These are phyloP conservation scores for Entosphenus tridentatus DNA, from an alignment of 2,113 vertebrate genomes.

Conservation along the genomic window DNA sequence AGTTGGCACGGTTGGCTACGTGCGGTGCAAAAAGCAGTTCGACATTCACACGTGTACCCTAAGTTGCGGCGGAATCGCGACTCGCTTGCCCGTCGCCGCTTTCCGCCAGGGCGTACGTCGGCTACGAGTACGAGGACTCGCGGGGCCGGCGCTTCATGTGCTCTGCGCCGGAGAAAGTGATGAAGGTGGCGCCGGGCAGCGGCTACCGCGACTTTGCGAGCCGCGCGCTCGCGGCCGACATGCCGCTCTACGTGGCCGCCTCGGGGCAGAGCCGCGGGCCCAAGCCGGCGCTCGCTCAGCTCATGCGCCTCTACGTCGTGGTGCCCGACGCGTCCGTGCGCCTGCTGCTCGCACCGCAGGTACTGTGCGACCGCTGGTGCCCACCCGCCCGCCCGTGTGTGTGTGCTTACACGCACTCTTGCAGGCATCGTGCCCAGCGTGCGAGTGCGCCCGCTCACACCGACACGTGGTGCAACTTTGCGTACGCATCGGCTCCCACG, in stretches of 20 bases:
- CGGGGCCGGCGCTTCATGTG: slow-evolving; percentile 79
- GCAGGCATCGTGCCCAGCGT: not conserved
- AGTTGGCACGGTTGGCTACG: too few relatives aligned
- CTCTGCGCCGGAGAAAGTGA: slow-evolving; percentile 73
- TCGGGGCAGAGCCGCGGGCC: slow-evolving; percentile 69
- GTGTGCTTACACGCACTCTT: not conserved
- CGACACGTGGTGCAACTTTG: not conserved
- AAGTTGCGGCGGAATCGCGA: too few relatives aligned
- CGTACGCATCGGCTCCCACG: not conserved
- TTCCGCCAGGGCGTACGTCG: slow-evolving; percentile 60
- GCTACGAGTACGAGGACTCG: slow-evolving; percentile 83
- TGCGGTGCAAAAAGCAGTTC: too few relatives aligned
- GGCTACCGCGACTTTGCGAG: slow-evolving; percentile 70
- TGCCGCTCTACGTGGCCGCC: slow-evolving; percentile 78
- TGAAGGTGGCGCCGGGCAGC: slow-evolving; percentile 64
- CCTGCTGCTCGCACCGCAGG: slow-evolving; percentile 65
- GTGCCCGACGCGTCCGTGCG: slow-evolving; percentile 79
- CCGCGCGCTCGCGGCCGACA: slow-evolving; percentile 74
- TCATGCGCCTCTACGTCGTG: slow-evolving; percentile 65
- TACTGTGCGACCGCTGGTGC: slow-evolving; percentile 16
- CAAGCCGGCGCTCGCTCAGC: slow-evolving; percentile 74
- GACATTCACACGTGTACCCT: too few relatives aligned
- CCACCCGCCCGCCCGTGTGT: not conserved
- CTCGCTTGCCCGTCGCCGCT: too few relatives aligned
- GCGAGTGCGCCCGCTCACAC: not conserved